Evolutionary conservation across 1,140 invertebrate genomes (phyloP), one percentile per base, ranked within the genome.

Genomic region (Zaprionus gabonicus): DNA sequence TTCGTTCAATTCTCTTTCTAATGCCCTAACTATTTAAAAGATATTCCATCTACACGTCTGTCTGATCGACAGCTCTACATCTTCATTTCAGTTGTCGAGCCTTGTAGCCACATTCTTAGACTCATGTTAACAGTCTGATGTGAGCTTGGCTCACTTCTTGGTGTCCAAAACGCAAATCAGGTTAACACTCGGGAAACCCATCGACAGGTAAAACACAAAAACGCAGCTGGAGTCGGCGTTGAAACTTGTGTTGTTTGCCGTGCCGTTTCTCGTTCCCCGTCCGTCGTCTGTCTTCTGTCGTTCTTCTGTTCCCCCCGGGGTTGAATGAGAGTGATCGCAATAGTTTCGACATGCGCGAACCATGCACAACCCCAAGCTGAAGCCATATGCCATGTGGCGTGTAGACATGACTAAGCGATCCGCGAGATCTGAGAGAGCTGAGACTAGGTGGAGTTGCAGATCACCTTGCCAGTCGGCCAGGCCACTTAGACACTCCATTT

Each of bases 201-300:
- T 63, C 67, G 68, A 57, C 64, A 57, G 31, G 38, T 55, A 60
- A 74, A 57, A 76, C 74, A 77, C 49, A 68, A 66, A 81, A 78
- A 64, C 78, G 23, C 78, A 78, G 76, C 76, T 87, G 81, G 78
- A 88, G 84, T 20, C 70, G 71, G 84, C 59, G 83, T 81, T 88
- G 78, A 83, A 88, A 68, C 64, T 44, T 75, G 65, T 71, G 79
- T 85, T 58, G 46, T 27, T 44, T 27, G 57, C 46, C 46, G 46
- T 23, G 25, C 7, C 46, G 20, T 51, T 25, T 20, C 46, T 15
- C 15, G 5, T 41, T 2, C 38, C 6, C n/a, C 38, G 15, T 41
- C 15, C 2, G 12, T 49, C 20, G 46, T 51, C 23, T 1, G 1
- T 12, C 7, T 10, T 10, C 17, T 17, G 13, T 51, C 10, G 46